Base-by-base conservation (phyloP, 2,888 invertebrate species). In the Thymelicus acteon region DNA sequence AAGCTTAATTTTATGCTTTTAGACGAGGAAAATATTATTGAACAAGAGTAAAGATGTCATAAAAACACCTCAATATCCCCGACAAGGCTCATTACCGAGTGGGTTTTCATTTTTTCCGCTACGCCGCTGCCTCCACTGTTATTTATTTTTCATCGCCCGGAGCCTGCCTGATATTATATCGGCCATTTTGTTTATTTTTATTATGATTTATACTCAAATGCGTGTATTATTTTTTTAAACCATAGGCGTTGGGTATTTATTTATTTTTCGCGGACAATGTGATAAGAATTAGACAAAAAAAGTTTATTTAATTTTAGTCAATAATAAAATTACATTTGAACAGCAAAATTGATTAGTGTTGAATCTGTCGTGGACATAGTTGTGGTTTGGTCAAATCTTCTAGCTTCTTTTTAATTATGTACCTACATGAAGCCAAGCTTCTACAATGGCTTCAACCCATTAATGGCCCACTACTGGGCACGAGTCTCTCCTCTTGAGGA, bases 121-220 rank as follows among this genome's bases (percentile, higher is more conserved):
- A 79, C 79, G 78, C 78, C 72, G 79, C 80, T 78, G 81, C 80
- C 80, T 79, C 74, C 82, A 77, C 83, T 90, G 92, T 91, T 93
- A 92, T 93, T 92, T 93, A 92, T 92, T 89, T 92, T 91, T 90
- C 92, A 92, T 92, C 87, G 91, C 91, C 85, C 80, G 79, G 76
- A 91, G 87, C 82, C 78, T 71, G 76, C 79, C 82, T 86, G 86
- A 88, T 88, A 89, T 90, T 85, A 90, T 89, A 89, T 89, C 86
- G 85, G 82, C 82, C 86, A 85, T 88, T 91, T 89, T 88, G 85
- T 88, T 88, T 87, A 89, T 88, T 91, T 90, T 89, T 91, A 90
- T 89, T 90, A 86, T 87, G 82, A 85, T 83, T 80, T 82, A 84
- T 85, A 77, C 83, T 81, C 85, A 89, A 88, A 88, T 88, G 83